Evolutionary conservation across 30 jellyfish, hydroid and myxozoan species (phyloP).

Genomic region (Pseudorhiza aurosa): DNA sequence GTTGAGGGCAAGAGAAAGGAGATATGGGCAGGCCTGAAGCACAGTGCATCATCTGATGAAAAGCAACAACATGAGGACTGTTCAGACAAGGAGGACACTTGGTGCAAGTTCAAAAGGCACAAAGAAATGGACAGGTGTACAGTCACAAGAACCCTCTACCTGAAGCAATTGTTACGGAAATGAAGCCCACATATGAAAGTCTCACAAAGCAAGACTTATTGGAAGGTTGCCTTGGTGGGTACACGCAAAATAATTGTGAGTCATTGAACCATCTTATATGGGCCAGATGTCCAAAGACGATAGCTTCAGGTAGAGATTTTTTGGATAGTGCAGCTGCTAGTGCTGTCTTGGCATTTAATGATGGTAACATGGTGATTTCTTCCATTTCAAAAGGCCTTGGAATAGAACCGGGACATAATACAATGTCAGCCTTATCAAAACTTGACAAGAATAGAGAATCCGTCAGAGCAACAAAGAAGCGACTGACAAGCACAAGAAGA

Average conservation of each 20-base stretch:
- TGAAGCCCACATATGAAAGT: constrained; percentile 30
- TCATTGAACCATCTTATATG: constrained; percentile 39
- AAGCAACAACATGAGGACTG: constrained; percentile 14
- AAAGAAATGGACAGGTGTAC: not conserved
- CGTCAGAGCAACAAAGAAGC: not conserved
- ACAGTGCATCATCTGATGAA: constrained; percentile 7
- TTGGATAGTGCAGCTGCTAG: constrained; percentile 38
- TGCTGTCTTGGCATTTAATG: constrained; percentile 32
- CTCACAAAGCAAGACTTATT: constrained; percentile 1
- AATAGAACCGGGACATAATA: not conserved
- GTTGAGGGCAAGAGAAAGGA: constrained; percentile 26
- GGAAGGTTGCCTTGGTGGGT: constrained; percentile 59
- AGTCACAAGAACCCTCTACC: constrained; percentile 36
- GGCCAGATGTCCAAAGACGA: constrained; percentile 38
- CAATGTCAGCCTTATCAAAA: not conserved
- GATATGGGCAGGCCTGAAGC: constrained; percentile 18
- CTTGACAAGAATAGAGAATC: not conserved
- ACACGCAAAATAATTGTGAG: constrained; percentile 46
- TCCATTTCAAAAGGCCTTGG: not conserved
- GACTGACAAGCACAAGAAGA: no score
- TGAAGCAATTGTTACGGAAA: constrained; percentile 22
- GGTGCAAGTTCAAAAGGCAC: constrained; percentile 46
- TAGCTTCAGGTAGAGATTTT: constrained; percentile 29
- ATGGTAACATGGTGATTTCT: not conserved
- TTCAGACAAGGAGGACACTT: constrained; percentile 6